A percentile compares a stretch with the other conserved stretches of the same genome.
Evolutionary conservation across 1,140 invertebrate species (phyloP).

Genomic region (Zaprionus lachaisei): DNA sequence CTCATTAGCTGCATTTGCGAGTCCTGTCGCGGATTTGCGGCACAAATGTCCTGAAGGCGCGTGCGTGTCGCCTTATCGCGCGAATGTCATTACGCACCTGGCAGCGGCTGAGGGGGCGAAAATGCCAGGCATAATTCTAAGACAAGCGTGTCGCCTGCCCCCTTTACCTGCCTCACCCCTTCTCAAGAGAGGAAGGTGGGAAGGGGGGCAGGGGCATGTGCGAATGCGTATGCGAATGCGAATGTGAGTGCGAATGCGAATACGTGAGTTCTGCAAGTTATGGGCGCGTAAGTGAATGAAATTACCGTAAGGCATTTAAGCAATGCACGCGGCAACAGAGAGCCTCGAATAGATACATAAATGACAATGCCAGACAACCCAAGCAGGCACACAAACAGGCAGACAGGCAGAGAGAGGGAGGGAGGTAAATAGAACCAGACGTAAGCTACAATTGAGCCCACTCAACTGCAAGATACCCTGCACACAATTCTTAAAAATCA

Average conservation of each 20-base stretch:
- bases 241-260: constrained; percentile 69
- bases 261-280: constrained; percentile 83
- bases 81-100: constrained; percentile 80
- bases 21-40: constrained; percentile 25
- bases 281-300: constrained; percentile 83
- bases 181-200: constrained; percentile 37
- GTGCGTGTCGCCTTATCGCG: constrained; percentile 77
- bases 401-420: background rate
- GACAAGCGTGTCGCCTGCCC: background rate
- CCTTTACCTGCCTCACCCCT: constrained; percentile 16
- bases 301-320: constrained; percentile 83
- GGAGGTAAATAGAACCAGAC: no score
- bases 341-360: constrained; percentile 79
- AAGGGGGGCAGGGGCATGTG: constrained; percentile 33
- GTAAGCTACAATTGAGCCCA: no score
- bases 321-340: constrained; percentile 63
- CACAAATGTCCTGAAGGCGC: constrained; percentile 60
- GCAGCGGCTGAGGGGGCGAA: background rate
- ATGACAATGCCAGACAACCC: constrained; percentile 70
- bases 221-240: constrained; percentile 49
- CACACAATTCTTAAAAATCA: no score
- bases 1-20: constrained; percentile 76
- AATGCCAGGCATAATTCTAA: constrained; percentile 28
- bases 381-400: constrained; percentile 2
- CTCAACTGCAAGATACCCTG: no score